Conservation (phyloP, 2,113 vertebrate genomes). For the Pterocles gutturalis region DNA sequence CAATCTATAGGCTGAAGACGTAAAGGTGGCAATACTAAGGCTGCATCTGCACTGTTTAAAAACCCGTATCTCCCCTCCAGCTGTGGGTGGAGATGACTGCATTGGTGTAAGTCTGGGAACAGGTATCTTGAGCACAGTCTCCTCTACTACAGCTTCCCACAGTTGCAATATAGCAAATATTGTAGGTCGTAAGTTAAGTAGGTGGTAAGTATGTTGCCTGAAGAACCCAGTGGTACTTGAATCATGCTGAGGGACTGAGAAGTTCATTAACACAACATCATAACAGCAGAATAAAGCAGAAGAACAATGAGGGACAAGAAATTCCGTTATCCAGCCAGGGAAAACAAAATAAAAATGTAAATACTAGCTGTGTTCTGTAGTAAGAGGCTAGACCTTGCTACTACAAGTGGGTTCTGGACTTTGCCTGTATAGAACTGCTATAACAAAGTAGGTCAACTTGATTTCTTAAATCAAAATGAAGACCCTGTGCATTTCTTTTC, state of each 20-base stretch:
- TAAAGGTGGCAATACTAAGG: not conserved
- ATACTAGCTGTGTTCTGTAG: not conserved
- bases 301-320: not conserved
- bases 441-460: rapidly evolving
- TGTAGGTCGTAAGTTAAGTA: not conserved
- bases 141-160: not conserved
- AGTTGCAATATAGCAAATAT: not conserved
- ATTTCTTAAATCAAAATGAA: not conserved
- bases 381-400: not conserved
- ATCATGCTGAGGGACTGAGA: not conserved
- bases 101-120: not conserved
- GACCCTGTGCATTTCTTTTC: not conserved
- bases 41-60: not conserved
- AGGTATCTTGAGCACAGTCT: not conserved
- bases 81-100: not conserved
- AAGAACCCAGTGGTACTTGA: not conserved
- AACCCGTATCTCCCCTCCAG: not conserved
- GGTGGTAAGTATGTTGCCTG: not conserved
- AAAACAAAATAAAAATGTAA: not conserved
- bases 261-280: not conserved
- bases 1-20: not conserved
- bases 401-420: not conserved
- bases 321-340: not conserved
- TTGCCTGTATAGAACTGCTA: not conserved
- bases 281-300: not conserved